Percentiles rank a stretch among this genome's conserved stretches.
Evolutionary conservation across 1,140 invertebrate genomes (phyloP).

Genomic region (Rhopalosiphum maidis): DNA sequence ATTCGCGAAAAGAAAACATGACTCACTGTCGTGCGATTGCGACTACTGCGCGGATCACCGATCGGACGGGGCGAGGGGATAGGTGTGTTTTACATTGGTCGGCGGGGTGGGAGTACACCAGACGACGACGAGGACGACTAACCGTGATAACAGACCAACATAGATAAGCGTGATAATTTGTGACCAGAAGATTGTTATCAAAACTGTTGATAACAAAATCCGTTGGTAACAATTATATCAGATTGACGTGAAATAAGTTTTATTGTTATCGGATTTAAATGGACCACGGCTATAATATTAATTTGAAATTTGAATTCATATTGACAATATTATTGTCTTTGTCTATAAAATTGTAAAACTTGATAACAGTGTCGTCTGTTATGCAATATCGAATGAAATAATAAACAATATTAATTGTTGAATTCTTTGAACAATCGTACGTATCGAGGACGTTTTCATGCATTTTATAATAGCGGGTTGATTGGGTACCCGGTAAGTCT

Average conservation of each 20-base stretch:
- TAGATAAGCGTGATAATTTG: neutral
- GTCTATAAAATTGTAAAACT: neutral
- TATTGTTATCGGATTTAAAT: neutral
- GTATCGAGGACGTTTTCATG: neutral
- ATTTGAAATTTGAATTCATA: neutral
- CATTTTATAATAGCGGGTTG: neutral
- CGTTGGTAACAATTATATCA: neutral
- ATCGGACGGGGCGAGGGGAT: neutral
- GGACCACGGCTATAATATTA: neutral
- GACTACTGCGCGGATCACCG: neutral
- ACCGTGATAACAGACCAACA: neutral
- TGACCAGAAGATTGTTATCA: neutral
- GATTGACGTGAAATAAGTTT: neutral
- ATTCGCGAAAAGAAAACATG: slow-evolving; percentile 29
- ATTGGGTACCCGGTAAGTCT: too few species aligned
- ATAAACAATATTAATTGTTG: neutral
- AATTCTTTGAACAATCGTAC: neutral
- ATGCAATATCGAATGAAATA: neutral
- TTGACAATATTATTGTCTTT: too few species aligned
- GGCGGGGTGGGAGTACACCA: neutral
- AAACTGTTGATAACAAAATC: neutral
- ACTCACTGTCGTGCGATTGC: slow-evolving; percentile 29
- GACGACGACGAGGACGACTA: neutral
- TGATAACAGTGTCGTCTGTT: neutral
- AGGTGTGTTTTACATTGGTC: neutral